phyloP scores from a whole-genome alignment of 2,797 vertebrate genomes.

The Bradypus variegatus region DNA sequence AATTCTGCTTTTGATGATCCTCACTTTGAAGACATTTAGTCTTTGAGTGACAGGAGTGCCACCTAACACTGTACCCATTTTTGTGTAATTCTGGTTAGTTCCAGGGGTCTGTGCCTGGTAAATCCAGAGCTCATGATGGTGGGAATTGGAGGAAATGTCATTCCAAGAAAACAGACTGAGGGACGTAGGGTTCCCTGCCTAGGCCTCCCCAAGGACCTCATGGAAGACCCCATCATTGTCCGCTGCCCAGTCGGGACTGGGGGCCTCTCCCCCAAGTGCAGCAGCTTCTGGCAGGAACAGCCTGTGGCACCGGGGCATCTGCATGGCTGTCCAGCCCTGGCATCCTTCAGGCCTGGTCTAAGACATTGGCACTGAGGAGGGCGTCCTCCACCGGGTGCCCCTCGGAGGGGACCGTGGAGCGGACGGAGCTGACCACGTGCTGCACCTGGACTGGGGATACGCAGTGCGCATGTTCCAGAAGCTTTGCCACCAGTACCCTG shows the following conservation, averaged over 20 bases:
- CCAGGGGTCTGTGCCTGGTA: not conserved
- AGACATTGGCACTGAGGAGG: conserved; percentile 87
- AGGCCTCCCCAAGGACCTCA: not conserved
- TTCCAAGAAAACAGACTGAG: not conserved
- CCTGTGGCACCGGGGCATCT: not conserved
- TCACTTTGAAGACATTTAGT: not conserved
- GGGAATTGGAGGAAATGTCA: not conserved
- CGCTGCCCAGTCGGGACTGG: not conserved
- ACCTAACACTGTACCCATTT: not conserved
- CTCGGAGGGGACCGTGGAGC: conserved; percentile 87
- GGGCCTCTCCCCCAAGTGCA: not conserved
- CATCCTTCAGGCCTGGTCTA: conserved; percentile 84
- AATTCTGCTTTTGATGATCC: not conserved
- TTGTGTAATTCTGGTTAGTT: too few species aligned
- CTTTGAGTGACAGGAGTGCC: not conserved
- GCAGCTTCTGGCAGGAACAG: not conserved
- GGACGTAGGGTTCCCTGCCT: rapidly evolving
- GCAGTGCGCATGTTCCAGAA: conserved; percentile 92
- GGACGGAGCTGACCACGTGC: conserved; percentile 90
- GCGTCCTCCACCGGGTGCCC: conserved; percentile 94
- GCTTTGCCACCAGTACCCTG: conserved; percentile 93
- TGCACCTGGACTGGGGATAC: conserved; percentile 88
- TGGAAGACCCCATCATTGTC: not conserved
- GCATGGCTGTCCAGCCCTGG: not conserved
- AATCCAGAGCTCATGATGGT: not conserved